A percentile compares a stretch with the other conserved stretches of the same genome.
Evolutionary conservation across 2,113 vertebrate species (phyloP).

Genomic region (Phoxinus phoxinus): DNA sequence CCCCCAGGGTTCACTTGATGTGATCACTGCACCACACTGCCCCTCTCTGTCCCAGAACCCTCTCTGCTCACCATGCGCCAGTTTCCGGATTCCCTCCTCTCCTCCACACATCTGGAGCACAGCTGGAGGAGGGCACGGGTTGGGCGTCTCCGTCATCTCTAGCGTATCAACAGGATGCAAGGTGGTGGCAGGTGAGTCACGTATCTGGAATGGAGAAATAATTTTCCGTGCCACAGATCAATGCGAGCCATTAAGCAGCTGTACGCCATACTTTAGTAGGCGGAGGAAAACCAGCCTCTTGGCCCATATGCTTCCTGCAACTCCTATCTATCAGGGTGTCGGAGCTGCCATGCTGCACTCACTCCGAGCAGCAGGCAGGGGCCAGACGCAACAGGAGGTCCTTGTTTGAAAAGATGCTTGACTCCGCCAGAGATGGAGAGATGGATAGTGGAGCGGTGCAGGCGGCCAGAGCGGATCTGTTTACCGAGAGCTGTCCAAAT

Average conservation of each 20-base stretch:
- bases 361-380: conserved; percentile 66
- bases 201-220: conserved; percentile 47
- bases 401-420: conserved; percentile 67
- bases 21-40: neutral
- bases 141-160: conserved; percentile 39
- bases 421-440: conserved; percentile 5
- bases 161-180: conserved; percentile 34
- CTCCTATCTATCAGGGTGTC: conserved; percentile 76
- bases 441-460: neutral
- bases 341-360: conserved; percentile 70
- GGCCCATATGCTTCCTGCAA: conserved; percentile 72
- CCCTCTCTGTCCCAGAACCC: conserved; percentile 23
- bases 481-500: conserved; percentile 60
- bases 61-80: conserved; percentile 28
- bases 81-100: conserved; percentile 12
- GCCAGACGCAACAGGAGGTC: conserved; percentile 68
- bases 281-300: conserved; percentile 40
- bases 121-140: conserved; percentile 48
- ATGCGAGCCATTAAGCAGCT: conserved; percentile 57
- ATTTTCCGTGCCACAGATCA: conserved; percentile 44
- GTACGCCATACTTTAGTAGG: conserved; percentile 34
- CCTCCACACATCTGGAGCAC: conserved; percentile 43
- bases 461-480: conserved; percentile 41
- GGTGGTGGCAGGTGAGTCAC: conserved; percentile 24
- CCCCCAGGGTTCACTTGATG: neutral